Evolutionary conservation across 2,113 vertebrate species (phyloP).

Genomic region (Phocoena phocoena): DNA sequence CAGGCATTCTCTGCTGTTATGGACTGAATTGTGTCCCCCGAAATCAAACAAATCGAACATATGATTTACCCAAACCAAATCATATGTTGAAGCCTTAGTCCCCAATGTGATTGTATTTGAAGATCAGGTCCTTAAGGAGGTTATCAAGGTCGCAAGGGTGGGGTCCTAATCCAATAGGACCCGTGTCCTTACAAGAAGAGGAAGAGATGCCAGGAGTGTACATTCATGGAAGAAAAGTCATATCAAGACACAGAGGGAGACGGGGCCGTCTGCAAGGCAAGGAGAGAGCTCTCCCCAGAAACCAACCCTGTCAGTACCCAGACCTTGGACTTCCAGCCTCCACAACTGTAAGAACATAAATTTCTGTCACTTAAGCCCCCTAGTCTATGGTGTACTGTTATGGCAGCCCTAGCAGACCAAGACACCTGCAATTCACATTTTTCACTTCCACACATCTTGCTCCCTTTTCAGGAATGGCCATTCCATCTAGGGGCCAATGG

Average conservation of each 20-base stretch:
- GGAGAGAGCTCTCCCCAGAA: not conserved
- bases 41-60: too few relatives aligned
- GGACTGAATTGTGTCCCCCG: not conserved
- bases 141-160: not conserved
- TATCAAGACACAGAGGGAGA: not conserved
- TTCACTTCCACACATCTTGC: not conserved
- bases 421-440: not conserved
- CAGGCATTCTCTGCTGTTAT: not conserved
- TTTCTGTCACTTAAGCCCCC: not conserved
- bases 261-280: accelerated
- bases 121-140: not conserved
- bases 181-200: not conserved
- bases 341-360: not conserved
- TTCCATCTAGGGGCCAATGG: not conserved
- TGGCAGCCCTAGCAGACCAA: not conserved
- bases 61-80: not conserved
- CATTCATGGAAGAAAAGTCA: not conserved
- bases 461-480: not conserved
- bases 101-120: not conserved
- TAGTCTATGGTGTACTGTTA: not conserved
- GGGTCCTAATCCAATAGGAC: not conserved
- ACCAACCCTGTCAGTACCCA: not conserved
- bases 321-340: not conserved
- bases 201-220: not conserved
- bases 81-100: not conserved